Evolutionary conservation across 2,797 vertebrate species (phyloP).

Genomic region (Squalus acanthias): DNA sequence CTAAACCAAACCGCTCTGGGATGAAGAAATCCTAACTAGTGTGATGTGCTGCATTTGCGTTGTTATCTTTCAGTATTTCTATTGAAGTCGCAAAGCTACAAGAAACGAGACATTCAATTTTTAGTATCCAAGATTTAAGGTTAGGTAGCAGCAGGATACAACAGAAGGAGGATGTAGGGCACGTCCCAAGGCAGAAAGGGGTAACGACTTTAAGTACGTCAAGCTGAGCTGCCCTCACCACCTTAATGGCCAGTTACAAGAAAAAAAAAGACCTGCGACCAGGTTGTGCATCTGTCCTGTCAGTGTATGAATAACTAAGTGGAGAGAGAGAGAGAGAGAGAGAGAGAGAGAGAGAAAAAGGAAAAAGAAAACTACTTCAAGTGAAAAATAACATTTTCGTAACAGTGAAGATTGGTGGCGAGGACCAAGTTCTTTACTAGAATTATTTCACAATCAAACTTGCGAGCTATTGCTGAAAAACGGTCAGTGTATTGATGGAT

Average conservation of each 20-base stretch:
- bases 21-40: not conserved
- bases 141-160: not conserved
- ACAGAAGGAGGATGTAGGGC: too few species aligned
- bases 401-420: not conserved
- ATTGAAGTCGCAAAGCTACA: not conserved
- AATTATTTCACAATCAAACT: not conserved
- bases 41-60: not conserved
- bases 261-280: not conserved
- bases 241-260: accelerated
- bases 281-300: too few species aligned
- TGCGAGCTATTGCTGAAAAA: not conserved
- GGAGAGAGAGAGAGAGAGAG: not conserved
- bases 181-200: not conserved
- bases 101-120: not conserved
- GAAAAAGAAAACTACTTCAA: not conserved
- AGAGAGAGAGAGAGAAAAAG: too few species aligned
- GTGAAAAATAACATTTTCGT: not conserved
- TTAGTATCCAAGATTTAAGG: not conserved
- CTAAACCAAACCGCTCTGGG: not conserved
- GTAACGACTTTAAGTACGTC: not conserved
- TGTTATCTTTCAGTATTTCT: not conserved
- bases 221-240: not conserved
- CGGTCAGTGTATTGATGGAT: too few species aligned
- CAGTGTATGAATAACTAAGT: too few species aligned
- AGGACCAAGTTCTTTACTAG: not conserved